Base-by-base conservation (phyloP, 2,888 invertebrate genomes). In the Agrilus cyanescens region DNA sequence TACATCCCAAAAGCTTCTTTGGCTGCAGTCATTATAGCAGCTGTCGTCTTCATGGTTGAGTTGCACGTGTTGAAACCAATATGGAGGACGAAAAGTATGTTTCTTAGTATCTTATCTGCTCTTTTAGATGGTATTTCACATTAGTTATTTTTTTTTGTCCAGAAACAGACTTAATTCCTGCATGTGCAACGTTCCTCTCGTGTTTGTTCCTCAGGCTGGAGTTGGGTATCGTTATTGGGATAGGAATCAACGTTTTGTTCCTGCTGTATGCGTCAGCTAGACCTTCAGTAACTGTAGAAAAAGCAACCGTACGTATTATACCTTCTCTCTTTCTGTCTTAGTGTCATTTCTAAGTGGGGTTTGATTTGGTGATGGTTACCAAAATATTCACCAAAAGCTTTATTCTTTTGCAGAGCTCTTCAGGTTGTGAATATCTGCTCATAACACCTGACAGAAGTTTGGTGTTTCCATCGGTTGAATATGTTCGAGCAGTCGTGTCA, bases 11-110 rank as follows among this genome's bases (percentile, higher is more conserved):
- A 76, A 54, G 73, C 82, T 1, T 74, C 78, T 1, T 64, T 83
- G 34, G 79, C 82, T 6, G 78, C 79, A 10, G 80, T 83, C 41
- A 82, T 83, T 52, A 80, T 83, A 37, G 76, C 79, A 25, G 81
- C 82, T 16, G 82, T 83, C 4, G 70, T 82, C 29, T 78, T 77
- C 57, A 80, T 79, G 77, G 74, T 80, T 12, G 78, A 80, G 51
- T 65, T 77, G 46, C 73, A 76, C 48, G 75, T 78, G 4, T 62
- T 79, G 18, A 71, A 73, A 53, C 76, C 78, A 0, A 76, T 80
- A 62, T 80, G 79, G 79, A 66, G 70, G 50, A 75, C 75, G 8
- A 79, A 78, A 64, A 77, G 79, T 78, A 66, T 63, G 67, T 58
- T n/a, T 29, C 6, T 12, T 13, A 2, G n/a, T 30, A 2, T 29